Evolutionary conservation across 2,113 vertebrate species (phyloP).

Genomic region (Delphinus delphis): DNA sequence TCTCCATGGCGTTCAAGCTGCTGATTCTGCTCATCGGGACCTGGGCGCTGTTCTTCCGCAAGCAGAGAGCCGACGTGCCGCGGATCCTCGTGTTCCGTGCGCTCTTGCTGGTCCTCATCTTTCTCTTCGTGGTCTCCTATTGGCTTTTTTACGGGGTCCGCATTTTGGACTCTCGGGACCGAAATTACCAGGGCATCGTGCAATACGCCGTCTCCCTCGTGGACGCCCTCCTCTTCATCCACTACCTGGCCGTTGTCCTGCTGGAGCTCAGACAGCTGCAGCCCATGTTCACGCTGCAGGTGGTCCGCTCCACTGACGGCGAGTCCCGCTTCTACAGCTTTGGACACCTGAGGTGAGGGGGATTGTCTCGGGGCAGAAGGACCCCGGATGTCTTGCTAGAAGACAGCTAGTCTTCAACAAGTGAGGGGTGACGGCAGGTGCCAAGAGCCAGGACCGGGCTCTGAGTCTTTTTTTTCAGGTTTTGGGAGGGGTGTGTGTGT

Average conservation of each 20-base stretch:
- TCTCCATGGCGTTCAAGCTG: slow-evolving; percentile 96
- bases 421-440: not conserved
- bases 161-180: slow-evolving; percentile 93
- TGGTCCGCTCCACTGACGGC: slow-evolving; percentile 93
- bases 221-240: slow-evolving; percentile 96
- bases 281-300: slow-evolving; percentile 91
- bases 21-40: slow-evolving; percentile 94
- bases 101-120: slow-evolving; percentile 91
- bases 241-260: slow-evolving; percentile 95
- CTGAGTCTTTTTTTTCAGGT: too few species aligned
- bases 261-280: slow-evolving; percentile 94
- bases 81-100: slow-evolving; percentile 93
- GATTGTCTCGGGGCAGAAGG: rapidly evolving
- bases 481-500: not conserved
- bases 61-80: slow-evolving; percentile 88
- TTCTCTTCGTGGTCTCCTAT: slow-evolving; percentile 95
- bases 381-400: not conserved
- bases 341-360: slow-evolving; percentile 92
- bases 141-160: slow-evolving; percentile 98
- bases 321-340: slow-evolving; percentile 94
- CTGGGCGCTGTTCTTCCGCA: slow-evolving; percentile 95
- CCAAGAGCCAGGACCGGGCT: not conserved
- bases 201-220: slow-evolving; percentile 96
- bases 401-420: not conserved
- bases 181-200: slow-evolving; percentile 95